Evolutionary conservation across 2,797 vertebrate genomes (phyloP).

Genomic region (Pipistrellus pipistrellus): DNA sequence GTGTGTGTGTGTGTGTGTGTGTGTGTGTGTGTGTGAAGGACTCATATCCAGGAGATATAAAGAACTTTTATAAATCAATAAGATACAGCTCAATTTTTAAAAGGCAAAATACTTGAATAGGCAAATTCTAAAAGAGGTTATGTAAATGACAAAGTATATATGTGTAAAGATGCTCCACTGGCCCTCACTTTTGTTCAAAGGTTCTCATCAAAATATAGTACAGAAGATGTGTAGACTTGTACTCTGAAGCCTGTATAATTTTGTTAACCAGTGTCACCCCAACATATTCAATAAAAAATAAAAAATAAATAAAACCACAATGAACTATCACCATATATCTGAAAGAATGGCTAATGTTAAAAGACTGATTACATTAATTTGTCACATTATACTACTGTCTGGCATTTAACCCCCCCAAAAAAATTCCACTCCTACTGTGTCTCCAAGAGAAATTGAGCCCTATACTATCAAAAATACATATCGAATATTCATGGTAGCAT

Average conservation of each 20-base stretch:
- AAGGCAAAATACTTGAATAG: not conserved
- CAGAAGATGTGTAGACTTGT: not conserved
- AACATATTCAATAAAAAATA: not conserved
- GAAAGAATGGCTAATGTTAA: not conserved
- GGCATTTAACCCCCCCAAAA: slow-evolving; percentile 17
- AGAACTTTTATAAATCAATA: not conserved
- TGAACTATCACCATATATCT: not conserved
- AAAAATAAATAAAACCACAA: not conserved
- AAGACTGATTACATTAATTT: not conserved
- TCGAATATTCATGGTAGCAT: not conserved
- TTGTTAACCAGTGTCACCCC: not conserved
- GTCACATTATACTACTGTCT: not conserved
- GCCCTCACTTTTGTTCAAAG: not conserved
- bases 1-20: no score
- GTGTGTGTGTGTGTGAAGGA: not conserved
- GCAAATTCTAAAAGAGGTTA: not conserved
- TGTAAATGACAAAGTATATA: not conserved
- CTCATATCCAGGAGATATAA: not conserved
- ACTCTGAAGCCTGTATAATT: not conserved
- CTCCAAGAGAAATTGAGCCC: not conserved
- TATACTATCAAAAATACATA: not conserved
- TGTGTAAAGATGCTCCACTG: not conserved
- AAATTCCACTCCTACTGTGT: not conserved
- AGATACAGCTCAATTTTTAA: not conserved
- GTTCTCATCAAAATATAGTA: not conserved